Evolutionary conservation across 2,113 vertebrate species (phyloP).

Genomic region (Syngnathus floridae): DNA sequence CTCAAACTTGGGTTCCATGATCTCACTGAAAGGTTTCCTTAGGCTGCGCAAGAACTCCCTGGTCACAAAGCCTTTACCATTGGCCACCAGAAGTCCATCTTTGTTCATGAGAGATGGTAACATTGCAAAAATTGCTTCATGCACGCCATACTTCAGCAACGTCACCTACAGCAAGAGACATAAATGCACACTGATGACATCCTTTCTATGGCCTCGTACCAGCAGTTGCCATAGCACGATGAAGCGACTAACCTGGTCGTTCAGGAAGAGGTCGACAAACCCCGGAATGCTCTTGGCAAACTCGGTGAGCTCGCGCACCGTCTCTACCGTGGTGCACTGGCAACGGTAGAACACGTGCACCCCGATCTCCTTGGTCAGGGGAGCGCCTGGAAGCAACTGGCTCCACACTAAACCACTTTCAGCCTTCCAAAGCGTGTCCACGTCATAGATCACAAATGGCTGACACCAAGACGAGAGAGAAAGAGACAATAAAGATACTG

Average conservation of each 20-base stretch:
- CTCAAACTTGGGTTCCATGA: slow-evolving; percentile 98
- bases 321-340: slow-evolving; percentile 95
- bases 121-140: slow-evolving; percentile 98
- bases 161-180: slow-evolving; percentile 73
- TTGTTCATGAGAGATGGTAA: slow-evolving; percentile 98
- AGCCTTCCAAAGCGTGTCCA: slow-evolving; percentile 92
- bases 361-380: slow-evolving; percentile 89
- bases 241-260: slow-evolving; percentile 77
- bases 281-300: slow-evolving; percentile 97
- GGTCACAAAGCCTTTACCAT: slow-evolving; percentile 92
- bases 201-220: too few relatives aligned
- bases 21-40: slow-evolving; percentile 91
- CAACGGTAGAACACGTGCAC: slow-evolving; percentile 98
- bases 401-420: slow-evolving; percentile 95
- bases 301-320: slow-evolving; percentile 91
- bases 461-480: slow-evolving; percentile 49
- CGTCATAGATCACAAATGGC: slow-evolving; percentile 96
- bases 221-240: neutral
- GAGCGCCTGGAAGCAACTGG: slow-evolving; percentile 82
- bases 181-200: neutral
- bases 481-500: neutral
- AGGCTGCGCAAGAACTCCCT: slow-evolving; percentile 94
- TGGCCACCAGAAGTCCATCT: slow-evolving; percentile 92
- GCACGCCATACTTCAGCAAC: slow-evolving; percentile 92
- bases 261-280: slow-evolving; percentile 89